A percentile compares a stretch with the other conserved stretches of the same genome.
Evolutionary conservation across 2,888 invertebrate genomes (phyloP).

Genomic region (Drosophila atripex): DNA sequence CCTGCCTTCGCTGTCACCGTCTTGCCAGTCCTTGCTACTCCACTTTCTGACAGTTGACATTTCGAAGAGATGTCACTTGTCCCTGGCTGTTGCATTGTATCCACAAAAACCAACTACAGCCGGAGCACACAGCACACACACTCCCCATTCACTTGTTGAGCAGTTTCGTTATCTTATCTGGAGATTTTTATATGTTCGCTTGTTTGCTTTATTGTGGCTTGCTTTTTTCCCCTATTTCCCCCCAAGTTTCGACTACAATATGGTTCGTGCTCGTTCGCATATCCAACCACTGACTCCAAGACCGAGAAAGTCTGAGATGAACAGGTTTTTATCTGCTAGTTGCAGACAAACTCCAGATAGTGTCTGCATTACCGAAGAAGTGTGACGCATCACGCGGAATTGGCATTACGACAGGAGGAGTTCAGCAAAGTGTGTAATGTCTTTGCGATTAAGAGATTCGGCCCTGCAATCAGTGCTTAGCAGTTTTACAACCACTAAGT

Average conservation of each 20-base stretch:
- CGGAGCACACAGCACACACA: constrained; percentile 11
- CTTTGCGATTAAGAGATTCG: constrained; percentile 1
- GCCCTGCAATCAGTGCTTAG: neutral
- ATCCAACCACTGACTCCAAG: constrained; percentile 22
- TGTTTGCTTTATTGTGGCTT: constrained; percentile 63
- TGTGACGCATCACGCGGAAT: constrained; percentile 20
- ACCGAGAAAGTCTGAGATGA: constrained; percentile 11
- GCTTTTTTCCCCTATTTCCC: constrained; percentile 27
- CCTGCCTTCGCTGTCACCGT: constrained; percentile 35
- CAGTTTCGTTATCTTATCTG: constrained; percentile 71
- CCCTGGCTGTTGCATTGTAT: constrained; percentile 57
- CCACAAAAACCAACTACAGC: constrained; percentile 28
- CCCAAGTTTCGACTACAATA: constrained; percentile 22
- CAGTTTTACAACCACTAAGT: constrained; percentile 3
- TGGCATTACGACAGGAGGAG: neutral
- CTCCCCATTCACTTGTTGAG: constrained; percentile 72
- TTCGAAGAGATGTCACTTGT: constrained; percentile 60
- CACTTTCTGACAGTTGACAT: constrained; percentile 63
- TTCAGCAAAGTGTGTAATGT: neutral
- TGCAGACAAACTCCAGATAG: constrained; percentile 16
- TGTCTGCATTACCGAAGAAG: constrained; percentile 2
- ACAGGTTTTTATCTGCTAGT: constrained; percentile 34
- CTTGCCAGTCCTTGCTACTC: constrained; percentile 10
- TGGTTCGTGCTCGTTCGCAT: constrained; percentile 13
- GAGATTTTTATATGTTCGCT: constrained; percentile 54